Evolutionary conservation across 2,797 vertebrate species (phyloP), one percentile per base, ranked within the genome.

Genomic region (Thunnus albacares): DNA sequence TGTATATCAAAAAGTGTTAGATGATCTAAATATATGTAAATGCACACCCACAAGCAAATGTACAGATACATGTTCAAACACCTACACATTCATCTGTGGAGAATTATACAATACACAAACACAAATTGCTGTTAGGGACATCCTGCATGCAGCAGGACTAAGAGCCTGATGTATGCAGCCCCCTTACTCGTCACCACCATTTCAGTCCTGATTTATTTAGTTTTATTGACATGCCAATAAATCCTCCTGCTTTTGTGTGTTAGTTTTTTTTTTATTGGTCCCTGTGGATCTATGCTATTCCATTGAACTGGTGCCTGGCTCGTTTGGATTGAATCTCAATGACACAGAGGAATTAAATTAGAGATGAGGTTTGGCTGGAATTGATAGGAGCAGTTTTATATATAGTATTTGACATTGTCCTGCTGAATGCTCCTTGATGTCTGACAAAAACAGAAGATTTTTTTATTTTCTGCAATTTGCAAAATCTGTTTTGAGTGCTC

Each of bases 251-350:
- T 69, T 86, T 89, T 87, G 67, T 84, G 58, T 75, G 68, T 75
- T 79, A 65, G 57, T 66, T 77, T 79, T 86, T 79, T 86, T 83
- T 86, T 83, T 83, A 84, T 91, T 66, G 87, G 85, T 86, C 87
- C 80, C 80, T 24, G 12, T 71, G 78, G 77, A 81, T 81, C 49
- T 17, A 13, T 49, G 74, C 52, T 62, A 11, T 78, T 75, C 77
- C 43, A 64, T 24, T 64, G 79, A 81, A 59, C 71, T 15, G 58
- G 68, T 71, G 75, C 59, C 69, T 14, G 55, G 56, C 68, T 71
- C 9, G 3, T 70, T 80, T 1, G 2, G 60, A 80, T 73, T 79
- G 72, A 81, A 84, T 89, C 79, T 77, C 79, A 67, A 45, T 84
- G 83, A 87, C 85, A 75, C 73, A 75, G 52, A 74, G 18, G 62